Conservation (phyloP, 2,888 invertebrate species). For the Myathropa florea region DNA sequence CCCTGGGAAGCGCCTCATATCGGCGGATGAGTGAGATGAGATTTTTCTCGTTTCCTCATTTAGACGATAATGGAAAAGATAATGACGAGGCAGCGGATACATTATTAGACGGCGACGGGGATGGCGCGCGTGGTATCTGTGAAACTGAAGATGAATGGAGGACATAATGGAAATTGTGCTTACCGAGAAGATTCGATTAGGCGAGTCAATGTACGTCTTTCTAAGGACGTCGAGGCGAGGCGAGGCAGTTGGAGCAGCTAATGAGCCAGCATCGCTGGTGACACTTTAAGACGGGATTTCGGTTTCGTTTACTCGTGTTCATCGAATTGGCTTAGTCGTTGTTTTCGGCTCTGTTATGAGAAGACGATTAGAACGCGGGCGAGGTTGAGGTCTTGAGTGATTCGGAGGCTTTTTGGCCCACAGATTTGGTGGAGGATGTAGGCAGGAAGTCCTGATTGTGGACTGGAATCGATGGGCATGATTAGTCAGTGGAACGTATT, state of each 20-base stretch:
- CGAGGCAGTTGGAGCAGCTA: not conserved
- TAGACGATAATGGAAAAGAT: constrained; percentile 56
- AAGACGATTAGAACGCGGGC: not conserved
- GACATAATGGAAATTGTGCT: constrained; percentile 23
- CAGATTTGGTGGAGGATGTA: too few relatives aligned
- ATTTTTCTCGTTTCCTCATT: constrained; percentile 54
- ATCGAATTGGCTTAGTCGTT: not conserved
- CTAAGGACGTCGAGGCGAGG: not conserved
- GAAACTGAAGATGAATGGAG: not conserved
- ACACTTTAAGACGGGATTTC: not conserved
- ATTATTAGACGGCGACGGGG: constrained; percentile 6
- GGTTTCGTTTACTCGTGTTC: not conserved
- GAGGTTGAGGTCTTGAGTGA: not conserved
- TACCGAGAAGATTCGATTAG: constrained; percentile 35
- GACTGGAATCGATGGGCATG: too few relatives aligned
- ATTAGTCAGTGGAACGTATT: too few relatives aligned
- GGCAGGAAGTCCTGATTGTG: too few relatives aligned
- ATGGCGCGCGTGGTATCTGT: not conserved
- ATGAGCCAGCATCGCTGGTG: not conserved
- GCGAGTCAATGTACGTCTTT: constrained; percentile 4
- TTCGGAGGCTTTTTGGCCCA: not conserved
- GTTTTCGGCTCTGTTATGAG: not conserved
- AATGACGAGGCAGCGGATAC: constrained; percentile 40
- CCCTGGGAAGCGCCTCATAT: too few relatives aligned
- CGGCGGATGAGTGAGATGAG: constrained; percentile 45